Conservation (phyloP, 2,113 vertebrate genomes). For the Cygnus buccinator region DNA sequence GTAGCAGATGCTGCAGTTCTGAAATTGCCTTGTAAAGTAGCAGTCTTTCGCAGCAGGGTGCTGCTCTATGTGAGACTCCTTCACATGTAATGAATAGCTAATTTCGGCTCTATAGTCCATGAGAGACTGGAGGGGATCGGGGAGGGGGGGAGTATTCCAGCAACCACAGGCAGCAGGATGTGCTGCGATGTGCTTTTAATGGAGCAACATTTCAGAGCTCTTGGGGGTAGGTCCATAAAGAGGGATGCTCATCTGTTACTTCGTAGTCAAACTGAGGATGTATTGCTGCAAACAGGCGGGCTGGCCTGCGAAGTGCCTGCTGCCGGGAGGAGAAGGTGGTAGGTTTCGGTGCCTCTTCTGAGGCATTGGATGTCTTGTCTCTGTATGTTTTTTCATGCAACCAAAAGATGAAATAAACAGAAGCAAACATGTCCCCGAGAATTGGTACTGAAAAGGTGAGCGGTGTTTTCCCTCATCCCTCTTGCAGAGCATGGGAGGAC, state of each 20-base stretch:
- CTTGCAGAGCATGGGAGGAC: neutral
- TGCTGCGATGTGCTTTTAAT: constrained; percentile 71
- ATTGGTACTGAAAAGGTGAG: neutral
- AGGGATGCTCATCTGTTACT: constrained; percentile 45
- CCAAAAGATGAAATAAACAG: neutral
- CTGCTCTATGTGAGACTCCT: constrained; percentile 61
- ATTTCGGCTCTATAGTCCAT: constrained; percentile 72
- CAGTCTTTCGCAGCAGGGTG: constrained; percentile 70
- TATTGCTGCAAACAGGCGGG: constrained; percentile 17
- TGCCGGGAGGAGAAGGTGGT: neutral
- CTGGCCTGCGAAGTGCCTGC: neutral
- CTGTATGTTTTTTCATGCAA: neutral
- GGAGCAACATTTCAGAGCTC: constrained; percentile 66
- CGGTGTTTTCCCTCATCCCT: neutral
- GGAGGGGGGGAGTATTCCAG: constrained; percentile 30
- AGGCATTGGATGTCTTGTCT: neutral
- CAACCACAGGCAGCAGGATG: constrained; percentile 58
- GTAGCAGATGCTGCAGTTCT: constrained; percentile 74
- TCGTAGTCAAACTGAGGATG: constrained; percentile 61
- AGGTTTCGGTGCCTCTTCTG: neutral
- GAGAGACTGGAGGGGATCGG: constrained; percentile 25
- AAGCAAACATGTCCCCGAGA: neutral
- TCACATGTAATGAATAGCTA: constrained; percentile 80
- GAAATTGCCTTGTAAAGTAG: constrained; percentile 74
- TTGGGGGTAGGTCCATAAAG: constrained; percentile 60